A percentile compares a stretch with the other conserved stretches of the same genome.
phyloP scores from a whole-genome alignment of 2,888 invertebrate species.

The Macroteleia sp. region DNA sequence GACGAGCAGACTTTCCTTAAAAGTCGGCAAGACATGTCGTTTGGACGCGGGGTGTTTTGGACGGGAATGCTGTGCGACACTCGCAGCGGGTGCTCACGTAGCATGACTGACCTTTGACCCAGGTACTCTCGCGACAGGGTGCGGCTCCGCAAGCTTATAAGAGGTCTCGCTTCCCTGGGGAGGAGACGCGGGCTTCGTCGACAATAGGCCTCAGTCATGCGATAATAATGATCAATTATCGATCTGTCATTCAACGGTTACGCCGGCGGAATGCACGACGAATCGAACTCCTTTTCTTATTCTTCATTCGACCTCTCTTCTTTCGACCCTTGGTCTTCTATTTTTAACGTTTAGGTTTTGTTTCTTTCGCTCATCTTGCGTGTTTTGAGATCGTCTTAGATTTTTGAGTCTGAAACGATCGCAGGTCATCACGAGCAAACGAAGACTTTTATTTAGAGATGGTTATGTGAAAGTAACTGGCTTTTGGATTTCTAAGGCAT shows the following conservation, averaged over 20 bases:
- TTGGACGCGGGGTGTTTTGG: conserved; percentile 63
- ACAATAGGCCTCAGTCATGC: conserved; percentile 78
- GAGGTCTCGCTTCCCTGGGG: conserved; percentile 68
- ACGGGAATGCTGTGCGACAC: conserved; percentile 78
- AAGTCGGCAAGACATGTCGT: conserved; percentile 55
- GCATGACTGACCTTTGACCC: conserved; percentile 76
- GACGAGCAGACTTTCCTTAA: conserved; percentile 42
- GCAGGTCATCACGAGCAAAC: no score
- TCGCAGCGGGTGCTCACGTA: conserved; percentile 80
- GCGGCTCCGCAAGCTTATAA: conserved; percentile 74
- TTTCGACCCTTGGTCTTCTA: conserved; percentile 17
- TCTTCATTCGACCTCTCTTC: conserved; percentile 40
- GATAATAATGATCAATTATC: conserved; percentile 83
- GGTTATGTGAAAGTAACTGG: conserved; percentile 24
- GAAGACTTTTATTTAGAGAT: no score
- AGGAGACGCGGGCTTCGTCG: conserved; percentile 70
- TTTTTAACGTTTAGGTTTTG: conserved; percentile 24
- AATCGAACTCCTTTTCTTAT: conserved; percentile 74
- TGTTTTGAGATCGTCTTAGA: background rate
- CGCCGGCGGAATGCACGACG: conserved; percentile 79
- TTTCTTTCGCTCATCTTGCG: conserved; percentile 2
- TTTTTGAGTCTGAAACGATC: no score
- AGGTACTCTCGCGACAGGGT: conserved; percentile 75
- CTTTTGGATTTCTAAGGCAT: conserved; percentile 4
- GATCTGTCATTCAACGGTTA: conserved; percentile 81